These are phyloP conservation scores for Loripinus fragilis DNA, from an alignment of 2,888 invertebrate genomes.

Conservation along the genomic window DNA sequence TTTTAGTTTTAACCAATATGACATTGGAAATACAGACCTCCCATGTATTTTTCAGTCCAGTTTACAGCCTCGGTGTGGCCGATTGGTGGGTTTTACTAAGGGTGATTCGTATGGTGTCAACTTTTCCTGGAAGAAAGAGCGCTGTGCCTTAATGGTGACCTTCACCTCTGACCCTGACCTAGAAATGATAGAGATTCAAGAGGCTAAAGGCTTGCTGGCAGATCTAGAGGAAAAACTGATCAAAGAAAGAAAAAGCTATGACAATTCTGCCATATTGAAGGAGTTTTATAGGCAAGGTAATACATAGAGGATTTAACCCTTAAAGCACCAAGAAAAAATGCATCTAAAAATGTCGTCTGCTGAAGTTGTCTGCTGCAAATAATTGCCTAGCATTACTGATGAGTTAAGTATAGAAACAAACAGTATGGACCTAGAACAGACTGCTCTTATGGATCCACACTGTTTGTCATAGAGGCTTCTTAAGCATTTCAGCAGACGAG, in stretches of 20 bases:
- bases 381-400: too few species aligned
- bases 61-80: conserved; percentile 86
- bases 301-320: too few species aligned
- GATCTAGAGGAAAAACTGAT: conserved; percentile 59
- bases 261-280: conserved; percentile 59
- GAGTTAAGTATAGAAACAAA: too few species aligned
- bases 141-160: conserved; percentile 85
- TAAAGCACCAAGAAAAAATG: too few species aligned
- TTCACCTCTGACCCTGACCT: conserved; percentile 52
- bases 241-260: conserved; percentile 26
- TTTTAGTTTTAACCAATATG: too few species aligned
- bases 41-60: conserved; percentile 79
- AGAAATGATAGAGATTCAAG: conserved; percentile 41
- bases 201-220: conserved; percentile 58
- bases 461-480: too few species aligned
- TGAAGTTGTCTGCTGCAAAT: too few species aligned
- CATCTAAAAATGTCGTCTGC: too few species aligned
- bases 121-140: conserved; percentile 84
- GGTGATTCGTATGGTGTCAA: conserved; percentile 87
- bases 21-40: too few species aligned
- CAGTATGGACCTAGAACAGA: too few species aligned
- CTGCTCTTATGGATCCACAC: too few species aligned
- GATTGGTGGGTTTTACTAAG: conserved; percentile 86
- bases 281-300: conserved; percentile 69
- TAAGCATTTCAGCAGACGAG: too few species aligned